Conservation (phyloP, 2,888 invertebrate genomes). For the Bombylius major region DNA sequence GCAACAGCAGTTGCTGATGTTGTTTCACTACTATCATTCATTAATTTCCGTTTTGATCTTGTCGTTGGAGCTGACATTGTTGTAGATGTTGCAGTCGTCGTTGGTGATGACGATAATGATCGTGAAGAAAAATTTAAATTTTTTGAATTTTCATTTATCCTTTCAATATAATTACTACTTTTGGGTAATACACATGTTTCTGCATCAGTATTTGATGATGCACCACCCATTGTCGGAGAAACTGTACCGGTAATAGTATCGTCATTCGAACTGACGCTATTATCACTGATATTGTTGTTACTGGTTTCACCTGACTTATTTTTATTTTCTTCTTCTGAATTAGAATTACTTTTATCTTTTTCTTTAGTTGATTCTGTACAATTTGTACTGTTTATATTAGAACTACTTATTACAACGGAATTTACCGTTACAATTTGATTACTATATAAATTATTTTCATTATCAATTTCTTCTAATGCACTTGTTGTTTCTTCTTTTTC, state of each 20-base stretch:
- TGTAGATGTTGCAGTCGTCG: conserved; percentile 13
- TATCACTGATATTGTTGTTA: neutral
- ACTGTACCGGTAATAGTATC: neutral
- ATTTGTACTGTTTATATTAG: neutral
- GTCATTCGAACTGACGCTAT: neutral
- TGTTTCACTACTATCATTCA: conserved; percentile 9
- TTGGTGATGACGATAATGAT: conserved; percentile 1
- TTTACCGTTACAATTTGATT: neutral
- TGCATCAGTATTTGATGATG: conserved; percentile 11
- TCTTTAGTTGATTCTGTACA: neutral
- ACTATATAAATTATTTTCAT: neutral
- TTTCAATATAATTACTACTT: conserved; percentile 9
- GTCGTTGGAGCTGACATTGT: conserved; percentile 16
- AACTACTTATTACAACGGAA: neutral
- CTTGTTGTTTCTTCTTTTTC: neutral
- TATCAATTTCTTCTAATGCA: neutral
- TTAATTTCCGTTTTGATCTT: conserved; percentile 10
- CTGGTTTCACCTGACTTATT: neutral
- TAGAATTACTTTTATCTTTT: neutral
- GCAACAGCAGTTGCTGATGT: conserved; percentile 18
- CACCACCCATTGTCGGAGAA: conserved; percentile 10
- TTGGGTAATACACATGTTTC: conserved; percentile 12
- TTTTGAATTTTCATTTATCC: conserved; percentile 7
- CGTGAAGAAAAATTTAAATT: neutral
- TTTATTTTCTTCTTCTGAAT: neutral